Percentiles rank a stretch among this genome's conserved stretches.
Conservation (phyloP, 2,797 vertebrate species). For the Gymnothorax reevesii region DNA sequence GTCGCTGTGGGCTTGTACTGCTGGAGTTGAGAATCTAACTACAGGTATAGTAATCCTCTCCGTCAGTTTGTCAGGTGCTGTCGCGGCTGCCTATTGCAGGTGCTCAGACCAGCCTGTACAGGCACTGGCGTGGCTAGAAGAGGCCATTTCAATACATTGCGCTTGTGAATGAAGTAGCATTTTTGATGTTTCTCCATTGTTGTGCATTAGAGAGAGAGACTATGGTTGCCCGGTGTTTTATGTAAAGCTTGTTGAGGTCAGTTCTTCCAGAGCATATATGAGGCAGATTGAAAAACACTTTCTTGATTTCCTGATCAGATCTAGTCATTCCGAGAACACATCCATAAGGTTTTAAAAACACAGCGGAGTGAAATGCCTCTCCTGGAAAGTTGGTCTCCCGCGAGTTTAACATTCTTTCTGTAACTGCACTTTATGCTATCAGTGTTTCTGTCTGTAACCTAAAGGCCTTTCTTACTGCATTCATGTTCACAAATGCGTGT, state of each 20-base stretch:
- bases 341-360: constrained; percentile 67
- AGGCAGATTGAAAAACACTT: constrained; percentile 64
- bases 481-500: not conserved
- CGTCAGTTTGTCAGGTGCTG: constrained; percentile 79
- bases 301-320: constrained; percentile 77
- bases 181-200: constrained; percentile 21
- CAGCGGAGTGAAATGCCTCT: constrained; percentile 51
- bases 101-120: constrained; percentile 71
- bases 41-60: constrained; percentile 67
- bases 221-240: constrained; percentile 4
- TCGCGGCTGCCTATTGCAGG: constrained; percentile 73
- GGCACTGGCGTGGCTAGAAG: constrained; percentile 62
- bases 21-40: constrained; percentile 67
- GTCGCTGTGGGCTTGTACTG: constrained; percentile 47
- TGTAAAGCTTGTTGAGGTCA: constrained; percentile 3
- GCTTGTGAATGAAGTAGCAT: constrained; percentile 28
- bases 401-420: not conserved
- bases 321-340: constrained; percentile 72
- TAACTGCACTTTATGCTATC: not conserved
- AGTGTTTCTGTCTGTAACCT: not conserved
- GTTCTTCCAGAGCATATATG: constrained; percentile 39
- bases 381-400: constrained; percentile 23
- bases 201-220: constrained; percentile 5
- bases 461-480: not conserved
- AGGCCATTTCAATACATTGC: constrained; percentile 43